A percentile compares a stretch with the other conserved stretches of the same genome.
Conservation (phyloP, 2,113 vertebrate species). For the Gadus chalcogrammus region DNA sequence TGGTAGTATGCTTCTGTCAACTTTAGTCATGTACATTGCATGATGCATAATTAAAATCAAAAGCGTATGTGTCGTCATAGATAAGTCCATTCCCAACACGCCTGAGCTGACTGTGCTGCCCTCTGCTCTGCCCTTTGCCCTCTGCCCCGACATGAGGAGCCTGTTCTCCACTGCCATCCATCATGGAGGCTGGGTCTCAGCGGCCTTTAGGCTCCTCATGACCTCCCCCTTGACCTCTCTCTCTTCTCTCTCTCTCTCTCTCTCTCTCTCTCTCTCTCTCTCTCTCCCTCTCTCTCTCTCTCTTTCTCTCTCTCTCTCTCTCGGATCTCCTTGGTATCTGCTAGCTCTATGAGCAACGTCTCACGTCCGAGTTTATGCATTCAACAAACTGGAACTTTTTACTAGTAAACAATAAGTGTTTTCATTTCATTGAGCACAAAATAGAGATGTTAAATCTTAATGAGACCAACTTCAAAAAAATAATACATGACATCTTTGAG, state of each 20-base stretch:
- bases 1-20: not conserved
- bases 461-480: too few relatives aligned
- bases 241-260: not conserved
- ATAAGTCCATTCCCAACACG: slow-evolving; percentile 27
- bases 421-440: too few relatives aligned
- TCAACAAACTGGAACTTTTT: too few relatives aligned
- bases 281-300: not conserved
- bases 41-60: slow-evolving; percentile 28
- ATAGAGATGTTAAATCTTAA: too few relatives aligned
- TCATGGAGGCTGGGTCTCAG: slow-evolving; percentile 37
- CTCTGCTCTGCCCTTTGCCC: slow-evolving; percentile 34
- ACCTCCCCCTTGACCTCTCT: slow-evolving; percentile 4
- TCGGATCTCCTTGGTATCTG: not conserved
- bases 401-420: too few relatives aligned
- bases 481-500: too few relatives aligned
- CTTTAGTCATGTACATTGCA: slow-evolving; percentile 1
- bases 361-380: too few relatives aligned
- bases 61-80: not conserved
- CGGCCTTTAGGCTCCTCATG: not conserved
- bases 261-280: not conserved
- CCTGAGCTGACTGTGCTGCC: slow-evolving; percentile 50
- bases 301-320: too few relatives aligned
- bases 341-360: too few relatives aligned
- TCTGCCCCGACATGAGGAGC: slow-evolving; percentile 9
- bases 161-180: slow-evolving; percentile 52